Evolutionary conservation across 2,888 invertebrate genomes (phyloP).

Genomic region (Dyspetes luteomarginatus): DNA sequence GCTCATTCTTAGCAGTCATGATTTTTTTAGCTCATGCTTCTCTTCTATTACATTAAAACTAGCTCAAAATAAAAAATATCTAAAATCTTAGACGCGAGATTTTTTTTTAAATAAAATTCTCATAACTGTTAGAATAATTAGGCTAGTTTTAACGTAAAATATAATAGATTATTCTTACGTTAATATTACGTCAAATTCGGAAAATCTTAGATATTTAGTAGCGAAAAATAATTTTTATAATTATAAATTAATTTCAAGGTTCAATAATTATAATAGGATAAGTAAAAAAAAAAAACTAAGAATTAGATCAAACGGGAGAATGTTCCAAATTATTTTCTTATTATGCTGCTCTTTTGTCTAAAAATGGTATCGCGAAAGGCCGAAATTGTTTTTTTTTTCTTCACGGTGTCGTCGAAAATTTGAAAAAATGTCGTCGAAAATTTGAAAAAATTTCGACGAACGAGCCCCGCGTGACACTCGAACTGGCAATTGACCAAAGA

Average conservation of each 20-base stretch:
- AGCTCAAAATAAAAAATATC: too few relatives aligned
- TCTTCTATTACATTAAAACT: too few relatives aligned
- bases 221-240: background rate
- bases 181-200: too few relatives aligned
- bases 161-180: too few relatives aligned
- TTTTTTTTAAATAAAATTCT: too few relatives aligned
- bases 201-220: background rate
- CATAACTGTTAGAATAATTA: too few relatives aligned
- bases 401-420: background rate
- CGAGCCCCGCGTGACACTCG: background rate
- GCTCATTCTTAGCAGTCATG: too few relatives aligned
- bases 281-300: background rate
- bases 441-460: background rate
- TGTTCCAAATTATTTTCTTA: background rate
- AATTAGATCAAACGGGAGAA: background rate
- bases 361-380: background rate
- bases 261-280: background rate
- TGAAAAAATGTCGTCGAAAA: background rate
- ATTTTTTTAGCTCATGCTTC: too few relatives aligned
- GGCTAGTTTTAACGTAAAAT: too few relatives aligned
- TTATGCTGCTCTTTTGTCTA: background rate
- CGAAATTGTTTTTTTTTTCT: background rate
- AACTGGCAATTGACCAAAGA: slow-evolving; percentile 21
- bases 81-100: too few relatives aligned
- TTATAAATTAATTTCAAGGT: background rate